These are phyloP conservation scores for Cepphus grylle DNA, from an alignment of 2,113 vertebrate species.

Conservation along the genomic window DNA sequence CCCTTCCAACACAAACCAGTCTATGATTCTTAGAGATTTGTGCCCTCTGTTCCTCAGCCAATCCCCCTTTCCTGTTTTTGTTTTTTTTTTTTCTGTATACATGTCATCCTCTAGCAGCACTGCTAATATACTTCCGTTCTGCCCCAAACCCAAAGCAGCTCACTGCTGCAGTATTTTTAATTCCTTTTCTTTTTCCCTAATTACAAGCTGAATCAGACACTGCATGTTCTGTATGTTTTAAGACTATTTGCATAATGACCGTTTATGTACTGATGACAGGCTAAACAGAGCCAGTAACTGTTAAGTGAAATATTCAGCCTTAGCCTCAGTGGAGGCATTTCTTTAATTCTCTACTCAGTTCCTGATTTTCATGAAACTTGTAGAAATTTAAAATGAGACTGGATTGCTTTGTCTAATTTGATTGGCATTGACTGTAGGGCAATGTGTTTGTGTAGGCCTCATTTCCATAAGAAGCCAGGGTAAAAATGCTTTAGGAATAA, in stretches of 20 bases:
- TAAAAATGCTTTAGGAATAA: conserved; percentile 5
- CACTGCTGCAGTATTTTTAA: background rate
- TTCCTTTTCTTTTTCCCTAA: background rate
- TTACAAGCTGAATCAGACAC: background rate
- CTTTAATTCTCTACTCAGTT: background rate
- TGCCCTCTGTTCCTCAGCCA: background rate
- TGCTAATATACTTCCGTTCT: background rate
- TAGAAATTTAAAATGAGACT: background rate
- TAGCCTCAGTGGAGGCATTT: background rate
- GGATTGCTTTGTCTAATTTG: conserved; percentile 5
- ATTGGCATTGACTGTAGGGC: conserved; percentile 9
- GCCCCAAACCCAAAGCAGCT: background rate
- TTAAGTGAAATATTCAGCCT: background rate
- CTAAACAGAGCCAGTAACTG: background rate
- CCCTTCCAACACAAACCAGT: background rate
- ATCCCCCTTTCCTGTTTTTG: background rate
- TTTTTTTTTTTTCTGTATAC: background rate
- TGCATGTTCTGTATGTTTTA: background rate
- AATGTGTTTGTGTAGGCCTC: background rate
- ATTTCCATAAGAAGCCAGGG: conserved; percentile 31
- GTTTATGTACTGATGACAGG: background rate
- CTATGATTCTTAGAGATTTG: background rate
- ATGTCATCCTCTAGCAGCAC: background rate
- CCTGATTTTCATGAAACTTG: background rate
- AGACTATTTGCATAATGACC: background rate